phyloP scores from a whole-genome alignment of 2,797 vertebrate genomes.

The Petrocephalus sullivani region DNA sequence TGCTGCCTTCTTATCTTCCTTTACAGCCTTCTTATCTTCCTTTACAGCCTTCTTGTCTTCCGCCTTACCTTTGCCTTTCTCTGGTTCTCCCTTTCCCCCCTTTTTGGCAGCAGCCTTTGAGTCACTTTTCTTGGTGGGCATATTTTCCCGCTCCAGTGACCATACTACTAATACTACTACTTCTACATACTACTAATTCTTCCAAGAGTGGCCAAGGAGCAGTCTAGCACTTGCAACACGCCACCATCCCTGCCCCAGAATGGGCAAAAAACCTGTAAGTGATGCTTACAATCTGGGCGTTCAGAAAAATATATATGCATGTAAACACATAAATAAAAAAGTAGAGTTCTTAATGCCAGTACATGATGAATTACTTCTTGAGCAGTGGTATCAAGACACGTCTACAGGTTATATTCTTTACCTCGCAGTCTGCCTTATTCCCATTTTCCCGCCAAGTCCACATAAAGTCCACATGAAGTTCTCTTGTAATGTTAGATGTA shows the following conservation, averaged over 20 bases:
- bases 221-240: constrained; percentile 38
- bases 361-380: background rate
- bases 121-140: constrained; percentile 77
- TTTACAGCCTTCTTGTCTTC: constrained; percentile 39
- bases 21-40: constrained; percentile 31
- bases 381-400: constrained; percentile 7
- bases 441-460: constrained; percentile 13
- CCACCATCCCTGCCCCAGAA: constrained; percentile 29
- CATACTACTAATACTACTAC: constrained; percentile 65
- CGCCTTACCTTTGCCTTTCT: constrained; percentile 42
- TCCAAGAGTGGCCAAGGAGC: constrained; percentile 19
- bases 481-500: background rate
- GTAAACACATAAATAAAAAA: background rate
- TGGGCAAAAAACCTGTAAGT: background rate
- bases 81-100: constrained; percentile 37
- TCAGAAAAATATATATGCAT: constrained; percentile 9
- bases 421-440: constrained; percentile 18
- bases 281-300: background rate
- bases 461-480: constrained; percentile 1
- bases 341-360: background rate
- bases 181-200: no score
- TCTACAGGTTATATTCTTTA: constrained; percentile 23
- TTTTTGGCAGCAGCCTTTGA: constrained; percentile 68
- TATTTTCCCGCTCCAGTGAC: constrained; percentile 43
- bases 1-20: constrained; percentile 47